Base-by-base conservation (phyloP, 2,113 vertebrate genomes). In the Entosphenus tridentatus region DNA sequence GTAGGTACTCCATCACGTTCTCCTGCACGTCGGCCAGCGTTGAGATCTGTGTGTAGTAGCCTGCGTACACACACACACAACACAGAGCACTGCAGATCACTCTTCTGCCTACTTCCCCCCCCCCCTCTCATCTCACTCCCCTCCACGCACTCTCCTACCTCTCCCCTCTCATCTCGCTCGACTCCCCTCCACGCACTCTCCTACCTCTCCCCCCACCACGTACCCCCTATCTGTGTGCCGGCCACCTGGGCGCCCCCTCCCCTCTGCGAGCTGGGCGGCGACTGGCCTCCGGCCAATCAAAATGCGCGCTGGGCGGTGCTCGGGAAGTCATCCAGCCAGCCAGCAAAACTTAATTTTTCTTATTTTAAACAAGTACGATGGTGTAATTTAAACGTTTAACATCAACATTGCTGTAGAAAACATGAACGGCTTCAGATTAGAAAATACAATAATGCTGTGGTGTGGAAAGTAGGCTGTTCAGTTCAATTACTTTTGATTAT, bases 1-100 rank as follows among this genome's bases (percentile, higher is more conserved):
- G 92, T 69, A 96, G 83, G 72, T 96, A 96, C 69, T 96, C 92
- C 92, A 96, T 96, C 21, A 96, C 92, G 0, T 91, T 96, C 78
- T 95, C 90, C 79, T 96, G 92, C 16, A 93, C 85, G 0, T 96
- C 90, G 0, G 90, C 92, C 75, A 96, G 79, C 0, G 90, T 96
- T 72, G 90, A 95, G 73, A 96, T 84, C 57, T 96, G 90, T 0
- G 88, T 92, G 79, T 93, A 96, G 76, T 96, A 96, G 57, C 90
- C 92, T 96, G 76, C 13, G 55, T 2, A 11, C 68, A 58, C 56
- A 75, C 70, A 75, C 12, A 11, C 67, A 67, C 56, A 68, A 69
- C 70, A 21, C 39, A 39, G 39, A 39, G 39, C 39, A 39, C 39
- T 39, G 39, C 39, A 39, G 39, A 39, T 39, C 39, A 39, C 39